Conservation (phyloP, 2,113 vertebrate species). For the Aepyceros melampus region DNA sequence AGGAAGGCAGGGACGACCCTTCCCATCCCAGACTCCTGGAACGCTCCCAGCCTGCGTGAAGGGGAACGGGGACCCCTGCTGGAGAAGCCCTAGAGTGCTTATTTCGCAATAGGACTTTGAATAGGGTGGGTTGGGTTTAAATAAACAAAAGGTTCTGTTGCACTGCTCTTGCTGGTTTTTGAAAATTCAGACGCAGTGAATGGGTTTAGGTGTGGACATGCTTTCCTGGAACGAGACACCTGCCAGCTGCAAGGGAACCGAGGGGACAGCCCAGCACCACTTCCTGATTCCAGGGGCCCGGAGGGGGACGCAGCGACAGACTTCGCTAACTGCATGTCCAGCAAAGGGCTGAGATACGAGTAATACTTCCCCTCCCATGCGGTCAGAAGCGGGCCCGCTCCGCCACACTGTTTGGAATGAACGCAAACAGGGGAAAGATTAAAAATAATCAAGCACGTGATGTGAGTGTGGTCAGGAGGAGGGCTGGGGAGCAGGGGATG, state of each 20-base stretch:
- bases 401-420: rapidly evolving
- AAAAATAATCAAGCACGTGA: no score
- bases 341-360: neutral
- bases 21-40: no score
- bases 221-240: constrained; percentile 32
- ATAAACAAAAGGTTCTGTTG: neutral
- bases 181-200: neutral
- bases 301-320: rapidly evolving
- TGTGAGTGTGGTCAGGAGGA: rapidly evolving
- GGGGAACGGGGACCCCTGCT: neutral
- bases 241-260: neutral
- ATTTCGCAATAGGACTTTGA: neutral
- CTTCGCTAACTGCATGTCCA: neutral
- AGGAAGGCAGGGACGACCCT: neutral
- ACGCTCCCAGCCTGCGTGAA: neutral
- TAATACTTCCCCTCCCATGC: rapidly evolving
- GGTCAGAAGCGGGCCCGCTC: neutral
- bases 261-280: neutral
- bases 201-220: neutral
- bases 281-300: neutral
- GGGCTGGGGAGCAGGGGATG: rapidly evolving
- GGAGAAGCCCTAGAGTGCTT: neutral
- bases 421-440: rapidly evolving
- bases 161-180: neutral
- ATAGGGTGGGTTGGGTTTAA: constrained; percentile 46